A percentile compares a stretch with the other conserved stretches of the same genome.
phyloP scores from a whole-genome alignment of 2,113 vertebrate genomes.

The Aptenodytes forsteri region DNA sequence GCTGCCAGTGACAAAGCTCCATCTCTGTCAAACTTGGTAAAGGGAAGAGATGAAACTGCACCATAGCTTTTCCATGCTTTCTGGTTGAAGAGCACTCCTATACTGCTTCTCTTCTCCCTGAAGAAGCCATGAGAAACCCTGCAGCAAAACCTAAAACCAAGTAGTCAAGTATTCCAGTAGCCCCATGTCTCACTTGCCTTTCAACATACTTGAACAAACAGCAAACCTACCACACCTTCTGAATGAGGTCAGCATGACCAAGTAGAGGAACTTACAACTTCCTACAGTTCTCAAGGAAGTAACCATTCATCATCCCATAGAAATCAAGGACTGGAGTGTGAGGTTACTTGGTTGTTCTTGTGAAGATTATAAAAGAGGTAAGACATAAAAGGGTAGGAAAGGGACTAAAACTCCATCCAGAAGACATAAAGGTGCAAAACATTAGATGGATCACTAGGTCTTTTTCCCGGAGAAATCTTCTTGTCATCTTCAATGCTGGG shows the following conservation, averaged over 20 bases:
- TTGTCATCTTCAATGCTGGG: not conserved
- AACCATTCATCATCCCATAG: not conserved
- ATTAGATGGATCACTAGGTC: not conserved
- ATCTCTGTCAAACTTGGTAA: not conserved
- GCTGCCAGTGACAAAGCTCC: constrained; percentile 54
- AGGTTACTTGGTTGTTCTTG: not conserved
- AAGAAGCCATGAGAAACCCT: not conserved
- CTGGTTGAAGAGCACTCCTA: not conserved
- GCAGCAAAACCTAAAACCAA: not conserved
- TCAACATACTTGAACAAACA: not conserved
- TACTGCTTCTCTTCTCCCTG: not conserved
- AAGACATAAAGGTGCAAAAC: not conserved
- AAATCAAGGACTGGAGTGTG: not conserved
- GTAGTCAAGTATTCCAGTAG: not conserved
- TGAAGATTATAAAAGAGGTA: not conserved
- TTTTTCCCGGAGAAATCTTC: not conserved
- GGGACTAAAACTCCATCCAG: not conserved
- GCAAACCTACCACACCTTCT: not conserved
- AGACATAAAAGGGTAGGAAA: not conserved
- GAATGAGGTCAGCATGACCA: not conserved
- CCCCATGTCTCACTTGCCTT: not conserved
- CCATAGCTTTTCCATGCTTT: not conserved
- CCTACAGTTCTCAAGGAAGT: not conserved
- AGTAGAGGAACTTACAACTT: not conserved
- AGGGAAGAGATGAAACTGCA: constrained; percentile 20